These are phyloP conservation scores for Passer domesticus DNA, from an alignment of 2,113 vertebrate species.

Conservation along the genomic window DNA sequence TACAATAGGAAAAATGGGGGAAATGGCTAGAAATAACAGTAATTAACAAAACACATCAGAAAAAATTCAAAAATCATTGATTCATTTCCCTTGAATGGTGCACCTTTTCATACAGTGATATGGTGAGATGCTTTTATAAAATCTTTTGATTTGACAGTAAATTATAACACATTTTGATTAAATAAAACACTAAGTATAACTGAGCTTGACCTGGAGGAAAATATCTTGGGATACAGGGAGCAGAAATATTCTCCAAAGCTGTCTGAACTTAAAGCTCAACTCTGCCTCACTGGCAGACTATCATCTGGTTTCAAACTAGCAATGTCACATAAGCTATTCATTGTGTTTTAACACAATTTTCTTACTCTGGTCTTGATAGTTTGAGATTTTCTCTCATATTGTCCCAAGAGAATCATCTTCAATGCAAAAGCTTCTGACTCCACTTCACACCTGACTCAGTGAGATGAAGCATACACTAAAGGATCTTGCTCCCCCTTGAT, in stretches of 20 bases:
- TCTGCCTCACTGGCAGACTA: not conserved
- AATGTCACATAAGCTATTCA: not conserved
- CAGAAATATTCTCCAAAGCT: not conserved
- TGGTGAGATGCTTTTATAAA: not conserved
- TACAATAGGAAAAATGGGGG: not conserved
- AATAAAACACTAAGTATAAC: not conserved
- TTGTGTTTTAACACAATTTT: constrained; percentile 23
- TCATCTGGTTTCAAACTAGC: not conserved
- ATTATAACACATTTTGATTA: not conserved
- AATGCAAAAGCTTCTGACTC: not conserved
- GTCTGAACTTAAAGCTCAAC: not conserved
- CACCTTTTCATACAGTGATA: not conserved
- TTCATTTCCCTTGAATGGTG: not conserved
- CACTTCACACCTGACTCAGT: constrained; percentile 5
- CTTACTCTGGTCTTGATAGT: not conserved
- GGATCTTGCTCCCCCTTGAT: not conserved
- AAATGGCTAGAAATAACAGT: not conserved
- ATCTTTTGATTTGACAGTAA: not conserved
- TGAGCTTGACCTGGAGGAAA: not conserved
- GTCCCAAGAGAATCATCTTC: not conserved
- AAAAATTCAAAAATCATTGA: not conserved
- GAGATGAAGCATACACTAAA: constrained; percentile 9
- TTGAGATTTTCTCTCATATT: not conserved
- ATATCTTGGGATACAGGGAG: not conserved
- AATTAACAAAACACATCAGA: not conserved